These are phyloP conservation scores for Diceros bicornis DNA, from an alignment of 2,797 vertebrate genomes.

Conservation along the genomic window DNA sequence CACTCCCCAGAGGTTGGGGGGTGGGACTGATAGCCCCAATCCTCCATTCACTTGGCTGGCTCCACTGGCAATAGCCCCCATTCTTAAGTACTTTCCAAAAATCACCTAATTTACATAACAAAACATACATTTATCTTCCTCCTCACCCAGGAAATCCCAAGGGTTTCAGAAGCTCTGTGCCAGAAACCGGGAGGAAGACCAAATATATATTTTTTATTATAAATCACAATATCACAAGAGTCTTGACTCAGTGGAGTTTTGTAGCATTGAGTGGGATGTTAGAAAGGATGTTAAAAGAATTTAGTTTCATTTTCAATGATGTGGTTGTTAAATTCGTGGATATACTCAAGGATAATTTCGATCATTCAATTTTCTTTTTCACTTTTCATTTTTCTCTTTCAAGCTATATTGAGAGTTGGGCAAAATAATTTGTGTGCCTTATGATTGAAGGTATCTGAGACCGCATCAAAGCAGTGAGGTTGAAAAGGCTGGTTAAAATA, in stretches of 20 bases:
- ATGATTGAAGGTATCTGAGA: background rate
- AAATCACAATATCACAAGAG: background rate
- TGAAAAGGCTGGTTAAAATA: slow-evolving; percentile 37
- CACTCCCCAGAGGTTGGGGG: too few species aligned
- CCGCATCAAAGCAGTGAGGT: background rate
- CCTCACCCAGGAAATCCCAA: too few species aligned
- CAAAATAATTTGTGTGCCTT: background rate
- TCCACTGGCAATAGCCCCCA: too few species aligned
- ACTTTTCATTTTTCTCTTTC: slow-evolving; percentile 26
- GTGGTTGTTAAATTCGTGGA: background rate
- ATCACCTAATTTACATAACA: too few species aligned
- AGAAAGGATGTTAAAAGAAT: background rate
- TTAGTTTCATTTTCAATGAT: background rate
- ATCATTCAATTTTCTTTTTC: background rate
- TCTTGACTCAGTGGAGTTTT: background rate
- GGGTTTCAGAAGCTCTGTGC: too few species aligned
- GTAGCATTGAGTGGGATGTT: background rate
- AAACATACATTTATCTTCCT: too few species aligned
- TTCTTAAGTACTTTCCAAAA: too few species aligned
- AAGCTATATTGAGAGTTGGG: background rate
- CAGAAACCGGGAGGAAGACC: too few species aligned
- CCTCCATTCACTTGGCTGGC: too few species aligned
- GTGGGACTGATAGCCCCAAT: too few species aligned
- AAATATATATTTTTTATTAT: background rate
- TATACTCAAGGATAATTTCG: background rate